These are phyloP conservation scores for Himantopus leucocephalus DNA, from an alignment of 2,113 vertebrate species.

Conservation along the genomic window DNA sequence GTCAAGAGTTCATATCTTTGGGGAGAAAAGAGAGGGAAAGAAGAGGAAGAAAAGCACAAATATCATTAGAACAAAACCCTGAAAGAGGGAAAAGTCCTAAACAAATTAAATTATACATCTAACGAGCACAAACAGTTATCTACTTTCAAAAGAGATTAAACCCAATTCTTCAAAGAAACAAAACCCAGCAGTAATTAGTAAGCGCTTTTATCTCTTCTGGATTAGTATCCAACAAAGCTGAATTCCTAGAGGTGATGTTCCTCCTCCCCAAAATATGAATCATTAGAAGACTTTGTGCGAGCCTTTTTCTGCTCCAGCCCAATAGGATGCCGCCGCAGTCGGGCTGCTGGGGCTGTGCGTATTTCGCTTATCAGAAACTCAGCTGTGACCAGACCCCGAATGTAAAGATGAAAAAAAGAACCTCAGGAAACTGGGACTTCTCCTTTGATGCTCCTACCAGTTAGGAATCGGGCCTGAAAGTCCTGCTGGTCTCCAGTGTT, in stretches of 20 bases:
- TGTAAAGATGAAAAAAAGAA: neutral
- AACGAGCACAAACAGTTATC: slow-evolving; percentile 28
- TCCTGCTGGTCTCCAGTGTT: neutral
- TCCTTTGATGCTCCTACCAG: neutral
- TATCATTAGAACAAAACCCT: neutral
- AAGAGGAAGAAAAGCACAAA: neutral
- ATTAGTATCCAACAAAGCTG: slow-evolving; percentile 28
- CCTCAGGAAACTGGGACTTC: neutral
- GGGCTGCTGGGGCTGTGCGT: neutral
- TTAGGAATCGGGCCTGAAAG: neutral
- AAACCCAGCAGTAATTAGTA: slow-evolving; percentile 61
- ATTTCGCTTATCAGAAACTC: neutral
- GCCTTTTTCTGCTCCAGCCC: neutral
- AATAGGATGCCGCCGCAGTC: neutral
- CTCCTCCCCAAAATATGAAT: slow-evolving; percentile 4
- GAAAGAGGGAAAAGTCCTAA: slow-evolving; percentile 15
- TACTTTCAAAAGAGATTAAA: slow-evolving; percentile 54
- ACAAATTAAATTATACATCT: slow-evolving; percentile 69
- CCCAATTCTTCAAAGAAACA: slow-evolving; percentile 67
- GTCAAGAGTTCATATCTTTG: neutral
- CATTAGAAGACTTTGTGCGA: neutral
- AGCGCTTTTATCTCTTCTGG: slow-evolving; percentile 60
- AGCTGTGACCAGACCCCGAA: neutral
- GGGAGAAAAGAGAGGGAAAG: neutral
- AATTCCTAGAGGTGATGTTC: slow-evolving; percentile 63